A percentile compares a stretch with the other conserved stretches of the same genome.
phyloP scores from a whole-genome alignment of 1,140 invertebrate genomes.

The Euschistus heros region DNA sequence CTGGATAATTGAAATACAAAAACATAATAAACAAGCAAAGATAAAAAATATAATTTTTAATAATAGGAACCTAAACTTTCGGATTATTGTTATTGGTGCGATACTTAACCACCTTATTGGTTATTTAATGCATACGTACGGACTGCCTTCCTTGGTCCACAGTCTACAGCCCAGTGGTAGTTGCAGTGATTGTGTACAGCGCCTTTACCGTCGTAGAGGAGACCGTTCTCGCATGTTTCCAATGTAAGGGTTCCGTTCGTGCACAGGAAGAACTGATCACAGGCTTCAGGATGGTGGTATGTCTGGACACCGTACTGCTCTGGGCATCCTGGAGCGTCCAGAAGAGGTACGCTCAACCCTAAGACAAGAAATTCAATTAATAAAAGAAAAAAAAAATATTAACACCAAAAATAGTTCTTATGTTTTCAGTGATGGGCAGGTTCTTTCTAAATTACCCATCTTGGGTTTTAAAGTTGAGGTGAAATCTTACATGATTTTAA shows the following conservation, averaged over 20 bases:
- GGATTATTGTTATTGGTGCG: too few relatives aligned
- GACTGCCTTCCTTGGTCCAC: conserved; percentile 69
- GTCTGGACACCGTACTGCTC: conserved; percentile 59
- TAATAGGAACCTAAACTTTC: too few relatives aligned
- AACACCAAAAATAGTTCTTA: too few relatives aligned
- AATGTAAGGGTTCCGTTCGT: conserved; percentile 80
- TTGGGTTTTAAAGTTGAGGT: too few relatives aligned
- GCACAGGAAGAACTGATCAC: conserved; percentile 80
- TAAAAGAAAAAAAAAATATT: too few relatives aligned
- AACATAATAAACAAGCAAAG: too few relatives aligned
- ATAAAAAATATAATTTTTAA: too few relatives aligned
- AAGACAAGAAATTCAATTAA: too few relatives aligned
- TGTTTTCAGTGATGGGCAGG: too few relatives aligned
- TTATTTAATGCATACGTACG: conserved; percentile 45
- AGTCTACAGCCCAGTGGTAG: conserved; percentile 85
- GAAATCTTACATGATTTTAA: too few relatives aligned
- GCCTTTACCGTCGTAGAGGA: conserved; percentile 81
- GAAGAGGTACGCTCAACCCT: conserved; percentile 23
- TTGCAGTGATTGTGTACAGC: conserved; percentile 84
- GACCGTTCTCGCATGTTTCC: conserved; percentile 83
- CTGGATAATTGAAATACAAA: too few relatives aligned
- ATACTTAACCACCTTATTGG: conserved; percentile 7
- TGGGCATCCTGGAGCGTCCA: conserved; percentile 42
- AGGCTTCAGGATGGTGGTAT: conserved; percentile 72
- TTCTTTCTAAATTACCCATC: too few relatives aligned